These are phyloP conservation scores for Bombus breviceps DNA, from an alignment of 1,140 invertebrate species.

Conservation along the genomic window DNA sequence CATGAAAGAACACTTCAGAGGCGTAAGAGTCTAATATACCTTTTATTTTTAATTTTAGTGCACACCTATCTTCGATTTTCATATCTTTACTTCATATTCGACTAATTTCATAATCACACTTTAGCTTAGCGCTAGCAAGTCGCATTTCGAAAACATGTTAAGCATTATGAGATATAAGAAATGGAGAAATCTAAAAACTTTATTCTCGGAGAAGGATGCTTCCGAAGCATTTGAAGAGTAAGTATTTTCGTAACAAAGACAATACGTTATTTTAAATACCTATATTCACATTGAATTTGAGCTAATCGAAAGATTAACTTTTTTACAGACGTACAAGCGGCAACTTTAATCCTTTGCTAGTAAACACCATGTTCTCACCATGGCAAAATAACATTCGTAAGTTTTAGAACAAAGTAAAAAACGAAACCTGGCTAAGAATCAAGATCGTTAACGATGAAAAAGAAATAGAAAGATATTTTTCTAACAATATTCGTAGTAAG, in stretches of 20 bases:
- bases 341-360: background rate
- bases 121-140: background rate
- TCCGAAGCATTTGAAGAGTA: background rate
- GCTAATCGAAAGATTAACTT: background rate
- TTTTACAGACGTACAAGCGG: background rate
- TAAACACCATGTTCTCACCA: background rate
- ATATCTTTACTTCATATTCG: background rate
- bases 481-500: background rate
- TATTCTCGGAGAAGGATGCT: background rate
- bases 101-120: background rate
- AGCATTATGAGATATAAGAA: conserved; percentile 1
- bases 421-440: background rate
- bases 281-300: background rate
- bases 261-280: background rate
- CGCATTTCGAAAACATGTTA: background rate
- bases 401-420: background rate
- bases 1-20: conserved; percentile 29
- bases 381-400: background rate
- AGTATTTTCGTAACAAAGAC: background rate
- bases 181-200: background rate
- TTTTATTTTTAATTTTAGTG: background rate
- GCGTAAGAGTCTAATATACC: conserved; percentile 26
- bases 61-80: background rate
- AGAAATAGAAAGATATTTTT: background rate
- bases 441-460: background rate